phyloP scores from a whole-genome alignment of 37 sponge, comb jelly and placozoan genomes.

The Axinella damicornis region DNA sequence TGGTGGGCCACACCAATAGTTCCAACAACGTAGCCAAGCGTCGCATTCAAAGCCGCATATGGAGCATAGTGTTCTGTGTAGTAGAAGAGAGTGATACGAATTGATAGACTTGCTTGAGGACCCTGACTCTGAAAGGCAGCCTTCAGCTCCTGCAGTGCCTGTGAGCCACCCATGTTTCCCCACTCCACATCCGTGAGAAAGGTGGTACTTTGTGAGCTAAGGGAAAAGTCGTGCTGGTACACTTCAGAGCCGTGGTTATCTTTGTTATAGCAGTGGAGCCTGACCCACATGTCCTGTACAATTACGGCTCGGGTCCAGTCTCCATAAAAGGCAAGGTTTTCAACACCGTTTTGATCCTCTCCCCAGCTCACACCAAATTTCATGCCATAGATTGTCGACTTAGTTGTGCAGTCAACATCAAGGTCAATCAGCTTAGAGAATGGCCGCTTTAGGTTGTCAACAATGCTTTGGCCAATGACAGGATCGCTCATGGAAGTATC shows the following conservation, averaged over 20 bases:
- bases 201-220: slow-evolving; percentile 22
- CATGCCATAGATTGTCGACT: slow-evolving; percentile 43
- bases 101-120: not conserved
- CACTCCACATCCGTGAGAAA: slow-evolving; percentile 14
- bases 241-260: not conserved
- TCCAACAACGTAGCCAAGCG: slow-evolving; percentile 34
- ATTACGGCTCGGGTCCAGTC: slow-evolving; percentile 36
- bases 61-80: slow-evolving; percentile 9
- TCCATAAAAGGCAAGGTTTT: slow-evolving; percentile 12
- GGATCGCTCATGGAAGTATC: not conserved
- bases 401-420: slow-evolving; percentile 23
- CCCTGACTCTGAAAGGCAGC: not conserved
- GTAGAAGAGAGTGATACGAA: slow-evolving; percentile 24
- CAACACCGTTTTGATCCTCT: not conserved
- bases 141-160: not conserved
- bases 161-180: not conserved
- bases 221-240: not conserved
- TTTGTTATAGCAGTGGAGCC: not conserved
- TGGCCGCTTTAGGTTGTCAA: slow-evolving; percentile 27
- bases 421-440: slow-evolving; percentile 56
- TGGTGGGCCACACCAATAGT: slow-evolving; percentile 31
- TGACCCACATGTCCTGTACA: slow-evolving; percentile 38
- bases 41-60: not conserved
- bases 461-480: slow-evolving; percentile 5
- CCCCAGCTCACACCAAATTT: slow-evolving; percentile 32